A percentile compares a stretch with the other conserved stretches of the same genome.
These are phyloP conservation scores for zebrafish (Danio rerio) DNA, from an alignment of 2,113 vertebrate species.

Conservation along the genomic window DNA sequence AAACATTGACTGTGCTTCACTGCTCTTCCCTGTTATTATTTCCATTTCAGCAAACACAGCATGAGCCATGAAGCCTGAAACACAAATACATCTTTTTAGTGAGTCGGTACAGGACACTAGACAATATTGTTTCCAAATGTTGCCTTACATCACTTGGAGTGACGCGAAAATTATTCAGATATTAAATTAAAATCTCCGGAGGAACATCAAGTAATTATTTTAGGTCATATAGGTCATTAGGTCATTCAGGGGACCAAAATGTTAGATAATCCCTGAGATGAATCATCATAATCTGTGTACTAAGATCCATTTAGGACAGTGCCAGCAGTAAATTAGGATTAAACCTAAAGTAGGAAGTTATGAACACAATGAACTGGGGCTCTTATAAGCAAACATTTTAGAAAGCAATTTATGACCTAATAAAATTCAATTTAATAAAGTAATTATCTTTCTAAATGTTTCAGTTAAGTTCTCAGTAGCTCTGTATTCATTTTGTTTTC, in stretches of 20 bases:
- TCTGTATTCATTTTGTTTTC: not conserved
- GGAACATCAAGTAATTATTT: not conserved
- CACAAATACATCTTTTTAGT: conserved; percentile 2
- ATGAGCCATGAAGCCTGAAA: not conserved
- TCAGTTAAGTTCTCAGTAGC: not conserved
- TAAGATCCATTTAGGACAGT: not conserved
- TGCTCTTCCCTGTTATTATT: conserved; percentile 7
- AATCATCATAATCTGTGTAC: not conserved
- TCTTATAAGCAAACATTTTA: not conserved
- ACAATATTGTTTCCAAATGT: no score
- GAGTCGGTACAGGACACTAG: not conserved
- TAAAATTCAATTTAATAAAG: not conserved
- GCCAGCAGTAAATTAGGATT: not conserved
- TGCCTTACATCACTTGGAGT: no score
- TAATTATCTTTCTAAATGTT: not conserved
- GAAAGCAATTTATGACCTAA: not conserved
- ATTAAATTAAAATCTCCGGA: not conserved
- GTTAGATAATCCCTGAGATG: not conserved
- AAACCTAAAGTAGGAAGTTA: not conserved
- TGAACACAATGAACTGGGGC: not conserved
- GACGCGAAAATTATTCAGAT: not conserved
- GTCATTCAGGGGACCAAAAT: not conserved
- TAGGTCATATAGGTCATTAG: not conserved
- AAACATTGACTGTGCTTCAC: conserved; percentile 8
- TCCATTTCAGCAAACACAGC: conserved; percentile 11